phyloP scores from a whole-genome alignment of 2,797 vertebrate species.

The Anguilla obscura region DNA sequence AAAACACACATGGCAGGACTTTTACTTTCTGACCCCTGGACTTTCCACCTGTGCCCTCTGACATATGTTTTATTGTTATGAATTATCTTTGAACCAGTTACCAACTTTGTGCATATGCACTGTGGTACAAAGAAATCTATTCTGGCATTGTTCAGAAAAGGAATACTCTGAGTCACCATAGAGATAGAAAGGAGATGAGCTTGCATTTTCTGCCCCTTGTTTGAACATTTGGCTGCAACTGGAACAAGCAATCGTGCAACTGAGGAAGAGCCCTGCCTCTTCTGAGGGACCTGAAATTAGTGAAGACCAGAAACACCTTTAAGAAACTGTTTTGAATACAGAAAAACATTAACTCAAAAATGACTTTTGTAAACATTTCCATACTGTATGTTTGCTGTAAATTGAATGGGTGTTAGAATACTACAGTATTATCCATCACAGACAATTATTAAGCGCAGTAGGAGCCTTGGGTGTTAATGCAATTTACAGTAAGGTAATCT shows the following conservation, averaged over 20 bases:
- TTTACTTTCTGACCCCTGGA: no score
- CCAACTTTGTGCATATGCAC: conserved; percentile 6
- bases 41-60: no score
- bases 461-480: neutral
- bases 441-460: neutral
- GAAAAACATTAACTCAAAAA: neutral
- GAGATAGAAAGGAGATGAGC: conserved; percentile 6
- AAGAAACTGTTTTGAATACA: neutral
- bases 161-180: neutral
- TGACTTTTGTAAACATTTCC: neutral
- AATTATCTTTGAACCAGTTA: neutral
- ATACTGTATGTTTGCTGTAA: neutral
- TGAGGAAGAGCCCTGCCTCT: conserved; percentile 9
- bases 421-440: neutral
- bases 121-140: neutral
- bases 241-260: neutral
- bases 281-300: neutral
- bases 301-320: neutral
- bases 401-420: neutral
- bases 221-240: conserved; percentile 8
- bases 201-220: conserved; percentile 20
- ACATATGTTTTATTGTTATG: neutral
- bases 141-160: neutral
- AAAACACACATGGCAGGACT: no score
- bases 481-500: neutral